phyloP scores from a whole-genome alignment of 92 coral and sea anemone genomes.

The Palythoa grandis region DNA sequence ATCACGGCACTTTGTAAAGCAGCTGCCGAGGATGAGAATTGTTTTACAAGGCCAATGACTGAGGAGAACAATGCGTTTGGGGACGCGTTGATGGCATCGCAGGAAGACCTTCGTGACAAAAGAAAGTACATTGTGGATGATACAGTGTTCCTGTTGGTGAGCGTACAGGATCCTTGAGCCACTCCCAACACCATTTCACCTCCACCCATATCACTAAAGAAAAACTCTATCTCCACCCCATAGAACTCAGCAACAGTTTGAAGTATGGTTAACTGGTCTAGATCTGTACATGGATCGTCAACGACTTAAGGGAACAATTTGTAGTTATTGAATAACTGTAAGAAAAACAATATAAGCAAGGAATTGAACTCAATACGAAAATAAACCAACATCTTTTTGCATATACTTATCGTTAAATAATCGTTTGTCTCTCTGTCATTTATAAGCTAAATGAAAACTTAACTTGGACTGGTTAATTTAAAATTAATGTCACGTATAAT shows the following conservation, averaged over 20 bases:
- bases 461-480: neutral
- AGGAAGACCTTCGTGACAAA: slow-evolving; percentile 20
- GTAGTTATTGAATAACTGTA: neutral
- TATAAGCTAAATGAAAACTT: neutral
- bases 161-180: slow-evolving; percentile 20
- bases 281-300: neutral
- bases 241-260: neutral
- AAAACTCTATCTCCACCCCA: neutral
- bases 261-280: neutral
- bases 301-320: neutral
- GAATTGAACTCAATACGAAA: neutral
- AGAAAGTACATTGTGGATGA: slow-evolving; percentile 32
- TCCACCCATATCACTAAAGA: neutral
- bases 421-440: neutral
- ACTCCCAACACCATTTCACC: neutral
- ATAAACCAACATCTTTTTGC: neutral
- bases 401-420: neutral
- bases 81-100: slow-evolving; percentile 9
- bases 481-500: neutral
- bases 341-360: neutral
- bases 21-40: neutral
- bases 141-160: slow-evolving; percentile 8
- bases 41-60: slow-evolving; percentile 19
- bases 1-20: slow-evolving; percentile 18
- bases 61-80: slow-evolving; percentile 28